Evolutionary conservation across 2,113 vertebrate species (phyloP).

Genomic region (Apodemus speciosus): DNA sequence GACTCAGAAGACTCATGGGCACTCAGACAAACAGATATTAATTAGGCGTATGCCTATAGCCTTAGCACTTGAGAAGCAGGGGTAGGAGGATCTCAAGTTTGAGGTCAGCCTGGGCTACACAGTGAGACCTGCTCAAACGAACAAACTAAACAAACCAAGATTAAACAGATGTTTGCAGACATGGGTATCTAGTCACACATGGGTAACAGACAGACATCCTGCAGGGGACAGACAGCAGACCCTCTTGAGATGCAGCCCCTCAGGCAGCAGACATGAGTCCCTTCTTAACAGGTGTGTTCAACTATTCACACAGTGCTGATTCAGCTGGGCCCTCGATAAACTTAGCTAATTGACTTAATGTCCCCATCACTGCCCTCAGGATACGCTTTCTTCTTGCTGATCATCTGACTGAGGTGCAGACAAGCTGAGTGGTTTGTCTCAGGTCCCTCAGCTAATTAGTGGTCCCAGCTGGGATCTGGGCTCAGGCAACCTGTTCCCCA

Average conservation of each 20-base stretch:
- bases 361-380: neutral
- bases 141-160: neutral
- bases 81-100: neutral
- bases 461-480: neutral
- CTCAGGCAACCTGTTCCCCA: neutral
- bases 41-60: neutral
- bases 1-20: neutral
- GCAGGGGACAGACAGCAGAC: neutral
- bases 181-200: neutral
- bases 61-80: neutral
- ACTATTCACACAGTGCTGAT: neutral
- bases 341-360: neutral
- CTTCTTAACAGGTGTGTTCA: neutral
- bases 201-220: neutral
- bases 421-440: neutral
- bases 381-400: neutral
- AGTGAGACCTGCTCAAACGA: neutral
- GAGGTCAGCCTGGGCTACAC: neutral
- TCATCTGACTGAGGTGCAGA: neutral
- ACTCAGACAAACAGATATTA: neutral
- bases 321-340: neutral
- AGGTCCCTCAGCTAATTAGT: neutral
- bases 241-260: neutral
- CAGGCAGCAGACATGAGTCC: neutral
- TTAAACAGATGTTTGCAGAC: neutral